Conservation (phyloP, 2,113 vertebrate species). For the Melanocharis versteri region DNA sequence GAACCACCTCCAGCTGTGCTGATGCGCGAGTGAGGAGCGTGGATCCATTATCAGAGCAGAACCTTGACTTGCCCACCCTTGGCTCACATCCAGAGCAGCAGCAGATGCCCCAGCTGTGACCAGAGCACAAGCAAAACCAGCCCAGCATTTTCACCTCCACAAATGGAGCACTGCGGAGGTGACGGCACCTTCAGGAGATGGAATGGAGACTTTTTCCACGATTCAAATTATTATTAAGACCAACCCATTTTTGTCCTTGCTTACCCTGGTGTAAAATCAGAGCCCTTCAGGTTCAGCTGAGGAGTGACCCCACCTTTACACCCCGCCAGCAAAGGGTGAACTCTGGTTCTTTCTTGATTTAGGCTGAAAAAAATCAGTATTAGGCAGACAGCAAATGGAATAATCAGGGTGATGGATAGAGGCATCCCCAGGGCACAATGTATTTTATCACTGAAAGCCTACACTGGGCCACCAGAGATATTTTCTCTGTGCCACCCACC, state of each 20-base stretch:
- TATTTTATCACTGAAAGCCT: not conserved
- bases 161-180: not conserved
- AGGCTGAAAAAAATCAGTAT: not conserved
- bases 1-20: not conserved
- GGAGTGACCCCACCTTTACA: not conserved
- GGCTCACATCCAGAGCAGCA: not conserved
- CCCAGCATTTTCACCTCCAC: not conserved
- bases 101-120: not conserved
- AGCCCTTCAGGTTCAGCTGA: not conserved
- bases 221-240: not conserved
- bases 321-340: not conserved
- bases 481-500: not conserved
- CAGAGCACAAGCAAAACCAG: not conserved
- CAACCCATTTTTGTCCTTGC: not conserved
- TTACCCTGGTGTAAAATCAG: not conserved
- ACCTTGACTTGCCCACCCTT: not conserved
- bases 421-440: not conserved
- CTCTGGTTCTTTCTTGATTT: not conserved
- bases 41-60: not conserved
- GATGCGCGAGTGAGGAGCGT: not conserved
- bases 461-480: not conserved
- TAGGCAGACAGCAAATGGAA: not conserved
- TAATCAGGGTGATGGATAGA: not conserved
- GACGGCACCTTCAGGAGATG: not conserved
- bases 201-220: not conserved